phyloP scores from a whole-genome alignment of 2,888 invertebrate species.

The Calameuta filiformis region DNA sequence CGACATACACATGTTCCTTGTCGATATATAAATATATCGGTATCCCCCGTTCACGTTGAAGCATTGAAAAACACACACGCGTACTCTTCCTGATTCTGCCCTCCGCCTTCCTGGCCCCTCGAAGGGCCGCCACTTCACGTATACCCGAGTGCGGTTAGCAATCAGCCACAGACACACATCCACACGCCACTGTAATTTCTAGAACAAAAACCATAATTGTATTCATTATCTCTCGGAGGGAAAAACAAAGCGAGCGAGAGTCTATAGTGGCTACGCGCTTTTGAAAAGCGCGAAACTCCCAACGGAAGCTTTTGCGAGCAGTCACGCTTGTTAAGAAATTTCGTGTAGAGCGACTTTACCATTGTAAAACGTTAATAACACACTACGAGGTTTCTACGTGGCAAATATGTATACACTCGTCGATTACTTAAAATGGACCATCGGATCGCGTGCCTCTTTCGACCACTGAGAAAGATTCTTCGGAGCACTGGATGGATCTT shows the following conservation, averaged over 20 bases:
- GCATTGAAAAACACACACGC: background rate
- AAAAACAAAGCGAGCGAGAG: slow-evolving; percentile 49
- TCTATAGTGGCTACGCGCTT: slow-evolving; percentile 11
- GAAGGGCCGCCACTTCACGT: slow-evolving; percentile 4
- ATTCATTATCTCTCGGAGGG: slow-evolving; percentile 53
- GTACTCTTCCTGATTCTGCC: slow-evolving; percentile 11
- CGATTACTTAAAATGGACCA: background rate
- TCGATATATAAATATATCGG: background rate
- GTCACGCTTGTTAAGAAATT: background rate
- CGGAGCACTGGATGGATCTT: background rate
- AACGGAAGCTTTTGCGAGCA: background rate
- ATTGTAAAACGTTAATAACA: background rate
- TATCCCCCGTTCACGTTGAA: background rate
- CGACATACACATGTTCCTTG: background rate
- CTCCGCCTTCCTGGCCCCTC: slow-evolving; percentile 12
- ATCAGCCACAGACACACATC: slow-evolving; percentile 56
- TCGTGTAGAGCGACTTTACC: background rate
- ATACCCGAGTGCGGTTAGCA: slow-evolving; percentile 35
- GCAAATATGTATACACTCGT: background rate
- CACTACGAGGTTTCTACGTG: background rate
- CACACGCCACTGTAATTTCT: slow-evolving; percentile 54
- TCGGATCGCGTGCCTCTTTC: background rate
- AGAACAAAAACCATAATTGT: slow-evolving; percentile 62
- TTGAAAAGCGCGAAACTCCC: background rate
- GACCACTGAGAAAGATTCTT: background rate